Percentiles rank a stretch among this genome's conserved stretches.
These are phyloP conservation scores for Heliconius ethilla DNA, from an alignment of 2,888 invertebrate species.

Conservation along the genomic window DNA sequence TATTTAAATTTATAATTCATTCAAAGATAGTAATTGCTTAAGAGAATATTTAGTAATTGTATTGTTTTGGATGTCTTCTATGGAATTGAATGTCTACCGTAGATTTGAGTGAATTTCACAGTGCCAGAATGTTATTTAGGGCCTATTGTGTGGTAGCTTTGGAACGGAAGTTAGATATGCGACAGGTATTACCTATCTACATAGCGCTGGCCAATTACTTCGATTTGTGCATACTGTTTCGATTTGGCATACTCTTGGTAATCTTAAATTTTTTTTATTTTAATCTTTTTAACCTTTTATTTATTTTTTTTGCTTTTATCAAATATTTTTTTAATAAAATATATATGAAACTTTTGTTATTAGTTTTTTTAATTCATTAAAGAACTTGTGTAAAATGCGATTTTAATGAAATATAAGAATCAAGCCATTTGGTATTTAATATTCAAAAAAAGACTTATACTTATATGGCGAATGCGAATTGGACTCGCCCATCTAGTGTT, in stretches of 20 bases:
- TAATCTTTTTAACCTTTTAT: no score
- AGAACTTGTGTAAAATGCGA: no score
- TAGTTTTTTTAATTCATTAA: no score
- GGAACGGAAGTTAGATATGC: constrained; percentile 49
- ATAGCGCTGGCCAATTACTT: constrained; percentile 46
- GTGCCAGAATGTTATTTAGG: constrained; percentile 48
- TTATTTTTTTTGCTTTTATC: not conserved
- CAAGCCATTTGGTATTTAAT: no score
- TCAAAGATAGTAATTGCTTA: not conserved
- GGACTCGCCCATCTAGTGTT: not conserved
- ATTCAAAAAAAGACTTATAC: no score
- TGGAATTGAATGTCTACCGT: constrained; percentile 47
- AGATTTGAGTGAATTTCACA: constrained; percentile 47
- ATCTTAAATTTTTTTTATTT: not conserved
- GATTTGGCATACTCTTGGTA: not conserved
- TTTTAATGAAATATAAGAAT: no score
- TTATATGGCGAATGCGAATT: not conserved
- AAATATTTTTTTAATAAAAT: no score
- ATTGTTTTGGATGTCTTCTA: constrained; percentile 37
- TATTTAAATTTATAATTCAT: not conserved
- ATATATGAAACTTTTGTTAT: no score
- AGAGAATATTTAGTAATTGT: constrained; percentile 1
- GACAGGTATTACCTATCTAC: constrained; percentile 47
- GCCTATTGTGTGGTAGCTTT: constrained; percentile 48
- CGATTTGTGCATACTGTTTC: constrained; percentile 46